Percentiles rank a stretch among this genome's conserved stretches.
Evolutionary conservation across 2,888 invertebrate species (phyloP).

Genomic region (Salticus scenicus): DNA sequence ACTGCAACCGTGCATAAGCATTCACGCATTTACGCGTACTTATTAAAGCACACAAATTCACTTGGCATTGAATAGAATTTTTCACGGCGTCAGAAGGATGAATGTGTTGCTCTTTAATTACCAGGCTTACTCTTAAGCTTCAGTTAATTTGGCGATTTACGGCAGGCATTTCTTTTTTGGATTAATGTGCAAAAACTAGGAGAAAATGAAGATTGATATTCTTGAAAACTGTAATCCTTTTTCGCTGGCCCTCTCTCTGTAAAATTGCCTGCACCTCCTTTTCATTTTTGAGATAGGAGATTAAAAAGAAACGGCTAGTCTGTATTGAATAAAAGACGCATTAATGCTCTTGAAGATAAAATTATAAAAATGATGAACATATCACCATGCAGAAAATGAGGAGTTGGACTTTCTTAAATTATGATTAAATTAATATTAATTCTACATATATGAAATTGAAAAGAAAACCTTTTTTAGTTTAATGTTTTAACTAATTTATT

Average conservation of each 20-base stretch:
- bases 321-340: constrained; percentile 9
- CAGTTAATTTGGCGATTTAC: constrained; percentile 62
- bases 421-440: background rate
- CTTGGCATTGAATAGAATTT: background rate
- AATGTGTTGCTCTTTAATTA: constrained; percentile 58
- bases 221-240: constrained; percentile 50
- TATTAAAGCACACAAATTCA: background rate
- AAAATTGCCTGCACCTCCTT: constrained; percentile 48
- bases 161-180: constrained; percentile 29
- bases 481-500: no score
- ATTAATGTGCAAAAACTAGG: constrained; percentile 43
- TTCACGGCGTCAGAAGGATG: constrained; percentile 25
- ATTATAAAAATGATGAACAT: background rate
- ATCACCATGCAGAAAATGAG: background rate
- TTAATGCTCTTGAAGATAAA: background rate
- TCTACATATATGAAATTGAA: background rate
- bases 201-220: constrained; percentile 61
- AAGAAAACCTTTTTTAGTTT: no score
- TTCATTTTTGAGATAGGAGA: constrained; percentile 42
- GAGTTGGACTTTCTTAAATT: background rate
- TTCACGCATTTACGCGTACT: background rate
- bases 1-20: background rate
- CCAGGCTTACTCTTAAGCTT: constrained; percentile 59
- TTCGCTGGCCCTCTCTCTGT: constrained; percentile 31
- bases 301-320: constrained; percentile 25